A percentile compares a stretch with the other conserved stretches of the same genome.
These are phyloP conservation scores for Syngnathoides biaculeatus DNA, from an alignment of 2,113 vertebrate species.

Conservation along the genomic window DNA sequence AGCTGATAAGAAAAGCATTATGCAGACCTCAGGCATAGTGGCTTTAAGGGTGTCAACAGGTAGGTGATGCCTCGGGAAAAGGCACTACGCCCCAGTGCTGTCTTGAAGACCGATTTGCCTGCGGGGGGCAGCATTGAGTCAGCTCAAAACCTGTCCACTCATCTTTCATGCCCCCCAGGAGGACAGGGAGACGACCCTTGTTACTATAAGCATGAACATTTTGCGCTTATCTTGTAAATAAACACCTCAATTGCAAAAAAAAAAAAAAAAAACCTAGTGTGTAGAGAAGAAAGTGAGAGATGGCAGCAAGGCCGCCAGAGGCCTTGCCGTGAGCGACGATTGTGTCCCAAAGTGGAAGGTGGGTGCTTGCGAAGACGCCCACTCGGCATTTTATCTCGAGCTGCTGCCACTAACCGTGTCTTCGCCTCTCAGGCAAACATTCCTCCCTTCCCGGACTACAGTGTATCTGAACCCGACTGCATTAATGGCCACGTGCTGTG, in stretches of 20 bases:
- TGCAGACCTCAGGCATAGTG: too few relatives aligned
- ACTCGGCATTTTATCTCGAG: neutral
- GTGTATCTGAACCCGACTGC: neutral
- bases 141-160: conserved; percentile 1
- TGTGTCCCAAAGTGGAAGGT: neutral
- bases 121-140: conserved; percentile 60
- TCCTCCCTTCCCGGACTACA: neutral
- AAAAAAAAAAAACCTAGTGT: conserved; percentile 25
- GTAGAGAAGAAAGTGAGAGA: neutral
- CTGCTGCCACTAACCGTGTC: too few relatives aligned
- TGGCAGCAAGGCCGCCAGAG: neutral
- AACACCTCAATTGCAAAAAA: conserved; percentile 4
- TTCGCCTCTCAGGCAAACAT: too few relatives aligned
- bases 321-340: conserved; percentile 8
- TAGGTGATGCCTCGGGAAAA: too few relatives aligned
- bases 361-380: neutral
- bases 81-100: too few relatives aligned
- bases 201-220: neutral
- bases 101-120: neutral
- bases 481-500: neutral
- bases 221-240: neutral
- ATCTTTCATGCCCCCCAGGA: neutral
- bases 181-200: neutral
- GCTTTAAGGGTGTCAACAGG: too few relatives aligned
- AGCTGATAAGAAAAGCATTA: too few relatives aligned